A percentile compares a stretch with the other conserved stretches of the same genome.
Evolutionary conservation across 2,888 invertebrate genomes (phyloP).

Genomic region (Hydrotaea cyrtoneurina): DNA sequence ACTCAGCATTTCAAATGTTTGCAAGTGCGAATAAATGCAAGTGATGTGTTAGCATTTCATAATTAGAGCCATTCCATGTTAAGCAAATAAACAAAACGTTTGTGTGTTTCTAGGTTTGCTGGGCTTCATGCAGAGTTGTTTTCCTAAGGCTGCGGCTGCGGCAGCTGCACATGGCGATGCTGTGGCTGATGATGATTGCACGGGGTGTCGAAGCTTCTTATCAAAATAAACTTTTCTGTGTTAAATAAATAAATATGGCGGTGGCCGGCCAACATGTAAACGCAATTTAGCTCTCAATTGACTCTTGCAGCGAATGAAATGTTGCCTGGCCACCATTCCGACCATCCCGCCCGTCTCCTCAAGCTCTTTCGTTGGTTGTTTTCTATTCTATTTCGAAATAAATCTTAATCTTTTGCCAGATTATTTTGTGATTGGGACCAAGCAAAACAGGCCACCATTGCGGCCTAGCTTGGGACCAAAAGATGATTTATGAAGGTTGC

Average conservation of each 20-base stretch:
- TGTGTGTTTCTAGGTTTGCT: conserved; percentile 28
- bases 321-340: conserved; percentile 11
- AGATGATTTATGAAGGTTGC: conserved; percentile 34
- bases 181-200: conserved; percentile 21
- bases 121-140: conserved; percentile 37
- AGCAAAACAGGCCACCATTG: background rate
- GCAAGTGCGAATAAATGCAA: conserved; percentile 6
- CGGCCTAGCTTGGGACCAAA: background rate
- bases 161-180: background rate
- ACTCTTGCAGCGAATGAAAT: conserved; percentile 63
- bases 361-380: background rate
- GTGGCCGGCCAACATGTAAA: conserved; percentile 33
- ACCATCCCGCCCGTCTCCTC: background rate
- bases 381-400: background rate
- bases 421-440: background rate
- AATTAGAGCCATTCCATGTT: conserved; percentile 55
- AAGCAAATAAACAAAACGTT: conserved; percentile 59
- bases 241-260: conserved; percentile 61
- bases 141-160: background rate
- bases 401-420: background rate
- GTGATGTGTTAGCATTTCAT: conserved; percentile 39
- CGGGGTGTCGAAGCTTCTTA: conserved; percentile 50
- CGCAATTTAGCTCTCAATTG: conserved; percentile 55
- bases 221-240: conserved; percentile 62
- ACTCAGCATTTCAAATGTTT: background rate